phyloP scores from a whole-genome alignment of 2,888 invertebrate species.

The Malacosoma neustria region DNA sequence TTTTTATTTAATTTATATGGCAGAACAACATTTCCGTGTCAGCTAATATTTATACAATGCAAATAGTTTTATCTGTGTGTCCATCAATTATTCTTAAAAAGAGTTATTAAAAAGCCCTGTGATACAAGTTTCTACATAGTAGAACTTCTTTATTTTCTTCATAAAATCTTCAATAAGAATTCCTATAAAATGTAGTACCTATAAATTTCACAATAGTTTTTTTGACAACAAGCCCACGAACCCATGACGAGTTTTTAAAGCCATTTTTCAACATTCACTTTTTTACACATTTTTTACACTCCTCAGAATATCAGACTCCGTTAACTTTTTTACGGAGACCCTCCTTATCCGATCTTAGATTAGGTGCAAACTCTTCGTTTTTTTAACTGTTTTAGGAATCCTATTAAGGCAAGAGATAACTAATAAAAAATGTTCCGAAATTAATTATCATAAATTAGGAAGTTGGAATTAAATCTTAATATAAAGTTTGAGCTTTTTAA shows the following conservation, averaged over 20 bases:
- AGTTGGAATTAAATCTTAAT: slow-evolving; percentile 22
- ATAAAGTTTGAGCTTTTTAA: slow-evolving; percentile 20
- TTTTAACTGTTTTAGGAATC: slow-evolving; percentile 26
- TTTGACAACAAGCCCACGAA: too few species aligned
- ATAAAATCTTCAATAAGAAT: too few species aligned
- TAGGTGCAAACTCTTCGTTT: slow-evolving; percentile 48
- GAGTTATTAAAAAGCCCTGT: too few species aligned
- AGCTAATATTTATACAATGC: too few species aligned
- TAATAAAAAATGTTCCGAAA: slow-evolving; percentile 20
- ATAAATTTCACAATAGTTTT: too few species aligned
- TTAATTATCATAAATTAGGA: slow-evolving; percentile 20
- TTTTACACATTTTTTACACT: background rate
- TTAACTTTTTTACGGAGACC: slow-evolving; percentile 33
- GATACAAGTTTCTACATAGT: too few species aligned
- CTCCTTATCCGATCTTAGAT: slow-evolving; percentile 54
- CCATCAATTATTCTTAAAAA: too few species aligned
- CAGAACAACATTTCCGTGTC: too few species aligned
- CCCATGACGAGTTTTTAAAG: background rate
- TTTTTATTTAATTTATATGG: too few species aligned
- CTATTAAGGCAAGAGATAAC: slow-evolving; percentile 27
- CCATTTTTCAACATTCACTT: background rate
- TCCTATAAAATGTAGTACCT: too few species aligned
- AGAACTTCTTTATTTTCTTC: too few species aligned
- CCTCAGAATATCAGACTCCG: background rate
- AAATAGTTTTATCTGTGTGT: too few species aligned